Conservation (phyloP, 2,797 vertebrate genomes). For the Squalus acanthias region DNA sequence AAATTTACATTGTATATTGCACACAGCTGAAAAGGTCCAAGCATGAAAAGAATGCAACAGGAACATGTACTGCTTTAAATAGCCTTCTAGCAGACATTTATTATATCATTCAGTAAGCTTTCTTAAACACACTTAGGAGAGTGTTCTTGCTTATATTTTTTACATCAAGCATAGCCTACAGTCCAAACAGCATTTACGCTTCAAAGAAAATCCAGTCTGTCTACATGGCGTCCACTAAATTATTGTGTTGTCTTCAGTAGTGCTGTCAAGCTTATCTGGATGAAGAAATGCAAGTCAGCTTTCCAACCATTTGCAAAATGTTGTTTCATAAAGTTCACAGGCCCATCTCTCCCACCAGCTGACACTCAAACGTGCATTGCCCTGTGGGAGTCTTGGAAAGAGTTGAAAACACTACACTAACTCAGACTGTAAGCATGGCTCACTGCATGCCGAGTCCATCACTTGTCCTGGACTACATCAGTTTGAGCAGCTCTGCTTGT, state of each 20-base stretch:
- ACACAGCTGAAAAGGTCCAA: not conserved
- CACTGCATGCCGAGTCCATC: not conserved
- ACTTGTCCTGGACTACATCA: too few species aligned
- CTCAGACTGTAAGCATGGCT: constrained; percentile 3
- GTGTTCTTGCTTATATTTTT: not conserved
- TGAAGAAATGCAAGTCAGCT: not conserved
- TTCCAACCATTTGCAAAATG: not conserved
- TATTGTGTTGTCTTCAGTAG: not conserved
- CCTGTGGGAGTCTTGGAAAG: not conserved
- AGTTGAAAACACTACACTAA: not conserved
- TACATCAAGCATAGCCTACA: not conserved
- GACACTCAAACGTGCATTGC: not conserved
- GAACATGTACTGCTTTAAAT: not conserved
- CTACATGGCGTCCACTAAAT: not conserved
- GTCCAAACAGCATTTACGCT: not conserved
- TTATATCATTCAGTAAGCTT: not conserved
- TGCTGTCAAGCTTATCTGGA: not conserved
- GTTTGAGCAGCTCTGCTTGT: not conserved
- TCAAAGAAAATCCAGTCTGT: not conserved
- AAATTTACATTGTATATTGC: not conserved
- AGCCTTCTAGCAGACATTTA: constrained; percentile 2
- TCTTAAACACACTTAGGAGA: not conserved
- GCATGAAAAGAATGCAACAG: not conserved
- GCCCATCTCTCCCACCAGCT: not conserved
- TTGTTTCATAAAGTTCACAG: not conserved